Evolutionary conservation across 2,113 vertebrate genomes (phyloP).

Genomic region (Micromys minutus): DNA sequence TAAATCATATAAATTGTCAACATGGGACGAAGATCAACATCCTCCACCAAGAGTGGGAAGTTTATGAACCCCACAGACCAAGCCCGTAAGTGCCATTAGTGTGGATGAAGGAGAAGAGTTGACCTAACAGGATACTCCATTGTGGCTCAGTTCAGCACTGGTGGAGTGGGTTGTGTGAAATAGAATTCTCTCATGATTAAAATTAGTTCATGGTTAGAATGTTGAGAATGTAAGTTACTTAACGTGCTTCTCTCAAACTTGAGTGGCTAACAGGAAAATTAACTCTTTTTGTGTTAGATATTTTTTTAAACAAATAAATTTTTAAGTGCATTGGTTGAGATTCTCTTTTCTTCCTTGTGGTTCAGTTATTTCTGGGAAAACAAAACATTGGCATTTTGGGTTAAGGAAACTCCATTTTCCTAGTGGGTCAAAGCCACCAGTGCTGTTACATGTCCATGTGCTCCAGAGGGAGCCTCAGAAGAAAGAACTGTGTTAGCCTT

Average conservation of each 20-base stretch:
- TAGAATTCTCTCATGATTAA: not conserved
- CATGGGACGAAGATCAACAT: slow-evolving; percentile 98
- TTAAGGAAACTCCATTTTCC: not conserved
- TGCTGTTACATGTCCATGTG: not conserved
- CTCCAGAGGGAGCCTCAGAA: not conserved
- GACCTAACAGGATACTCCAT: not conserved
- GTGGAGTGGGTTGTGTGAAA: not conserved
- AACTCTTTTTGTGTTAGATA: slow-evolving; percentile 9
- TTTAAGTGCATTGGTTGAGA: not conserved
- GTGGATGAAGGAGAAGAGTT: not conserved
- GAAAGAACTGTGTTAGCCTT: not conserved
- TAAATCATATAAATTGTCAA: slow-evolving; percentile 76
- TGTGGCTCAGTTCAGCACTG: not conserved
- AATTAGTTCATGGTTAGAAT: slow-evolving; percentile 9
- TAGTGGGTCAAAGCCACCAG: not conserved
- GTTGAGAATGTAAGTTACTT: not conserved
- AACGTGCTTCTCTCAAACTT: not conserved
- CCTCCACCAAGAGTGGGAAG: slow-evolving; percentile 99
- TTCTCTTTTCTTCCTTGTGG: not conserved
- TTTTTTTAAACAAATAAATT: slow-evolving; percentile 44
- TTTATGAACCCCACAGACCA: slow-evolving; percentile 99
- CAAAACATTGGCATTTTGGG: not conserved
- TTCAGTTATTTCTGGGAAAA: slow-evolving; percentile 35
- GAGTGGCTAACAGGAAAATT: slow-evolving; percentile 9
- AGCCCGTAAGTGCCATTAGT: slow-evolving; percentile 91